phyloP scores from a whole-genome alignment of 2,113 vertebrate species.

The Peromyscus polionotus region DNA sequence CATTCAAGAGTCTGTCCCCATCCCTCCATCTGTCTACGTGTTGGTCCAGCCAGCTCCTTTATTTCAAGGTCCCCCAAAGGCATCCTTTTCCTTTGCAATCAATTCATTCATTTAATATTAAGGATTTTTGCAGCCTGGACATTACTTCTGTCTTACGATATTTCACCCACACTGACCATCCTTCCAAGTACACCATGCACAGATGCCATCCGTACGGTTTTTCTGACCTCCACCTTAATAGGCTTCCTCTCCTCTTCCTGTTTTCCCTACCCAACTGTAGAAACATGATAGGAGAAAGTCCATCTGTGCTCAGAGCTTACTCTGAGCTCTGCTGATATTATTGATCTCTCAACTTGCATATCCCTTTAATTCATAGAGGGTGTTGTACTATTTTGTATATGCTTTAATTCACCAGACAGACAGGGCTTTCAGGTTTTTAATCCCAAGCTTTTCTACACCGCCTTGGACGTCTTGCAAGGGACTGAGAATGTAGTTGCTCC shows the following conservation, averaged over 20 bases:
- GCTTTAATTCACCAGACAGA: neutral
- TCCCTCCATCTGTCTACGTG: neutral
- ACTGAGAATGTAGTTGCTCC: neutral
- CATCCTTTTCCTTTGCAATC: neutral
- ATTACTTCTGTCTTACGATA: neutral
- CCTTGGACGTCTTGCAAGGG: neutral
- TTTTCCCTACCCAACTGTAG: neutral
- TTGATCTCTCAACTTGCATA: neutral
- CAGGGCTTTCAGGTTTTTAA: neutral
- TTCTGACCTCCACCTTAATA: neutral
- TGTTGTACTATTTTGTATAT: conserved; percentile 14
- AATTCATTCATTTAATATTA: neutral
- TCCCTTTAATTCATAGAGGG: neutral
- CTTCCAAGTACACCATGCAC: neutral
- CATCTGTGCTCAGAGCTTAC: neutral
- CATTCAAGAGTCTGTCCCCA: neutral
- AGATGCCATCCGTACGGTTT: too few relatives aligned
- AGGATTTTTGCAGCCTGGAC: neutral
- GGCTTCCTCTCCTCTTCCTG: neutral
- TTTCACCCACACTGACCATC: neutral
- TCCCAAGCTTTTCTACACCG: neutral
- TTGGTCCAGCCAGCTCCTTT: neutral
- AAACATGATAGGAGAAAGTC: neutral
- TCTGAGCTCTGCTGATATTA: neutral
- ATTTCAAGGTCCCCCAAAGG: neutral